Percentiles rank a stretch among this genome's conserved stretches.
Conservation (phyloP, 1,140 invertebrate genomes). For the Geopemphigus sp. region DNA sequence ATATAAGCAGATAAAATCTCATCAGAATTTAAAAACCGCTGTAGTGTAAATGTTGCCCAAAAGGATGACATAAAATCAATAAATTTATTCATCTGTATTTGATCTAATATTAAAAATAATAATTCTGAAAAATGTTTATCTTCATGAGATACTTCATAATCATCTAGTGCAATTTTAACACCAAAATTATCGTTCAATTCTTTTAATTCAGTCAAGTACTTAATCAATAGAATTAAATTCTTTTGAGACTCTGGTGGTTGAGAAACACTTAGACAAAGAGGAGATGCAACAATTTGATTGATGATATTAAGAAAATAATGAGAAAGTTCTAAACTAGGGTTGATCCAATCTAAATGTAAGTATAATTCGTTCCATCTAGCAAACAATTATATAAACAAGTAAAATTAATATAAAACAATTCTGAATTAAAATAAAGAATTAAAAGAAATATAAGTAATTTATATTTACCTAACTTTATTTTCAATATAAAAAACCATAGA, state of each 20-base stretch:
- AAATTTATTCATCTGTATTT: constrained; percentile 36
- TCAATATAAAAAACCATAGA: constrained; percentile 36
- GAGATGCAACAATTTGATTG: constrained; percentile 45
- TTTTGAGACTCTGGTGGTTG: constrained; percentile 19
- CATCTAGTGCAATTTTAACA: constrained; percentile 14
- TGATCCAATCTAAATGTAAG: constrained; percentile 38
- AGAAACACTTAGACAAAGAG: constrained; percentile 40
- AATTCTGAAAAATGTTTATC: constrained; percentile 33
- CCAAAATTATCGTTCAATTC: constrained; percentile 44
- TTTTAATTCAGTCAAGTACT: constrained; percentile 35
- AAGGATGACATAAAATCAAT: constrained; percentile 20
- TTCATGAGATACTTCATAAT: constrained; percentile 42
- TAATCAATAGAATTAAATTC: constrained; percentile 24
- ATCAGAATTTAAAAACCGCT: constrained; percentile 45
- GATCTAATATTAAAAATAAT: constrained; percentile 43
- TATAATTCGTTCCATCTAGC: constrained; percentile 39
- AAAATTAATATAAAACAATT: not conserved
- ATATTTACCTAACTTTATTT: constrained; percentile 40
- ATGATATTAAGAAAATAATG: constrained; percentile 34
- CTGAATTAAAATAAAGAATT: not conserved
- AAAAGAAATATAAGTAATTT: not conserved
- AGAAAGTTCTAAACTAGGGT: constrained; percentile 34
- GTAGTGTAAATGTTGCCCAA: constrained; percentile 36
- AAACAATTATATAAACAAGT: not conserved
- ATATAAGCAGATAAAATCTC: constrained; percentile 40